Percentiles rank a stretch among this genome's conserved stretches.
Conservation (phyloP, 2,113 vertebrate genomes). For the Forbesichthys papilliferus region DNA sequence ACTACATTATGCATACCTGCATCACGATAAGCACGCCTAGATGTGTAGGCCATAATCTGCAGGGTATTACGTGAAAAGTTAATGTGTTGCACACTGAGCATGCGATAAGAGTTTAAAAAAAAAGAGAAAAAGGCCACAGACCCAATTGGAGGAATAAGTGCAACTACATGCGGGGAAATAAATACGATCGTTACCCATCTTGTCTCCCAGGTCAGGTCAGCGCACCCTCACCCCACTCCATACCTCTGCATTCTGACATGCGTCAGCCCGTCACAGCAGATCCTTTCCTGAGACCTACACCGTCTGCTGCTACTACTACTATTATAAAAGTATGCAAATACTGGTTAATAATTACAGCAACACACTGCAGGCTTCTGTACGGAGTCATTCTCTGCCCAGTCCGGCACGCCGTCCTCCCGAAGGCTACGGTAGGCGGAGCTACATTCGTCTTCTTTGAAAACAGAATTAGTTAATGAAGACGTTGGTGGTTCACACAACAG, state of each 20-base stretch:
- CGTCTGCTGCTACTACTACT: constrained; percentile 35
- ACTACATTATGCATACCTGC: background rate
- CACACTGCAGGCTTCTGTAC: constrained; percentile 15
- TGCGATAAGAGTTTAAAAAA: constrained; percentile 57
- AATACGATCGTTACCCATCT: constrained; percentile 55
- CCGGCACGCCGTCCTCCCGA: constrained; percentile 14
- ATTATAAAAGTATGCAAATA: constrained; percentile 36
- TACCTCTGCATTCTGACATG: too few species aligned
- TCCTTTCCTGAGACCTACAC: constrained; percentile 22
- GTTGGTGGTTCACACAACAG: constrained; percentile 31
- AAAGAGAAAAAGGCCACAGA: constrained; percentile 54
- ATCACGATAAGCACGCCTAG: constrained; percentile 20
- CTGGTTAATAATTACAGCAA: constrained; percentile 27
- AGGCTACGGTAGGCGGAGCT: background rate
- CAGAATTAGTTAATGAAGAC: background rate
- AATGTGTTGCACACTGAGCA: constrained; percentile 42
- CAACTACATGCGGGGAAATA: constrained; percentile 53
- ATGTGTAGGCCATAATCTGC: background rate
- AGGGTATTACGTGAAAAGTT: constrained; percentile 2
- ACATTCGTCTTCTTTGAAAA: too few species aligned
- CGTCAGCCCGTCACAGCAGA: too few species aligned
- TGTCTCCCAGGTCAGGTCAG: constrained; percentile 7
- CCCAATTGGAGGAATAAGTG: constrained; percentile 59
- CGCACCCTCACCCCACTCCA: too few species aligned
- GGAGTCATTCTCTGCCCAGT: constrained; percentile 20